Base-by-base conservation (phyloP, 2,888 invertebrate genomes). In the Oxytorus armatus region DNA sequence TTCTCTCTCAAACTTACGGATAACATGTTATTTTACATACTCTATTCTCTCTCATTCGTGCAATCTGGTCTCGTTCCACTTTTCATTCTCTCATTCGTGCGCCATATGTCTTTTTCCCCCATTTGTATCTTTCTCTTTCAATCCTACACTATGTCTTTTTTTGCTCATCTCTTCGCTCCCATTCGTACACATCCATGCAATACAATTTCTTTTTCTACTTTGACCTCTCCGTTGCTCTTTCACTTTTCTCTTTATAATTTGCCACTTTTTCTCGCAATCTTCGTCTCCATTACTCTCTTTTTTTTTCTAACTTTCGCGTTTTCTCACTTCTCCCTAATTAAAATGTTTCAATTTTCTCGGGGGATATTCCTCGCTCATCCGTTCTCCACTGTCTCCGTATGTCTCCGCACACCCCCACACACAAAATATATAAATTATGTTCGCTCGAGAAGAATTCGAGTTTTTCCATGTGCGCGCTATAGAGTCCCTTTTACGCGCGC, bases 291-390 rank as follows among this genome's bases (percentile, higher is more conserved):
- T 55, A 42, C 16, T 18, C 57, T 21, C 16, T 47, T 25, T 33
- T 11, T 53, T 21, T 39, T 10, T 49, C 42, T 63, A 16, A 47
- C 16, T 47, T 47, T 47, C 29, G n/a, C 80, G 51, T 8, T 78
- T 79, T 83, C 69, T 80, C 75, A 73, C 72, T n/a, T 70, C 65
- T 76, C 83, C 18, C n/a, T 47, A 18, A n/a, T n/a, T n/a, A n/a
- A n/a, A n/a, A n/a, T n/a, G n/a, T n/a, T n/a, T n/a, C n/a, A n/a
- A n/a, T n/a, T n/a, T n/a, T n/a, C n/a, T n/a, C n/a, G n/a, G n/a
- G n/a, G n/a, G n/a, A n/a, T n/a, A n/a, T n/a, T n/a, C n/a, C n/a
- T n/a, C n/a, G n/a, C n/a, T n/a, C n/a, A n/a, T n/a, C n/a, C n/a
- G n/a, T n/a, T n/a, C n/a, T n/a, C n/a, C n/a, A n/a, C n/a, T n/a